phyloP scores from a whole-genome alignment of 2,797 vertebrate genomes.

The Somateria mollissima region DNA sequence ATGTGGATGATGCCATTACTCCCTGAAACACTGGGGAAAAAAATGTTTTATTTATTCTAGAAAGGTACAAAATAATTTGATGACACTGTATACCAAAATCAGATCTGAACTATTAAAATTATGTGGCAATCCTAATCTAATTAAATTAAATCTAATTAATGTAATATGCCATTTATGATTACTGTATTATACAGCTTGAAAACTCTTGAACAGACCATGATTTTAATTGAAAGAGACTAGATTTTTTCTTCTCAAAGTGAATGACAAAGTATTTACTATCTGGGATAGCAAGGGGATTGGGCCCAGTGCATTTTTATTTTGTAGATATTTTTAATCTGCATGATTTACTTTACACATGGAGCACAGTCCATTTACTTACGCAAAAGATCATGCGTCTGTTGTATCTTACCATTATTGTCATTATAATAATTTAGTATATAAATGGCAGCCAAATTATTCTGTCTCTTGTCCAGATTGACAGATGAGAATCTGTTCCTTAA shows the following conservation, averaged over 20 bases:
- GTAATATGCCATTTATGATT: neutral
- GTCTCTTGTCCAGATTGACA: constrained; percentile 63
- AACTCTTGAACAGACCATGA: neutral
- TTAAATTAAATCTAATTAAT: neutral
- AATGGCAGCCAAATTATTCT: constrained; percentile 64
- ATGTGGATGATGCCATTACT: neutral
- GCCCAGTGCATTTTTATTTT: constrained; percentile 6
- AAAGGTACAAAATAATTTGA: neutral
- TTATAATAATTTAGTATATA: constrained; percentile 39
- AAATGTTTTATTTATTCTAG: neutral
- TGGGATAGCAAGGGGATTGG: neutral
- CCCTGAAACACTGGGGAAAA: neutral
- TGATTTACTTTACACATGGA: neutral
- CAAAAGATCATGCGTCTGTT: neutral
- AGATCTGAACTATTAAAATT: neutral
- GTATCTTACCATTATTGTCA: neutral
- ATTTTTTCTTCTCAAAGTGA: neutral
- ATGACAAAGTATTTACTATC: neutral
- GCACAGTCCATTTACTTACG: neutral
- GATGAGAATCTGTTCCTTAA: constrained; percentile 57
- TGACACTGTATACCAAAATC: neutral
- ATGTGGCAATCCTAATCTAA: neutral
- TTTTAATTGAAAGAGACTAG: neutral
- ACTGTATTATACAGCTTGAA: neutral
- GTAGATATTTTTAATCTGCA: neutral